These are phyloP conservation scores for Sisor rabdophorus DNA, from an alignment of 2,113 vertebrate species.

Conservation along the genomic window DNA sequence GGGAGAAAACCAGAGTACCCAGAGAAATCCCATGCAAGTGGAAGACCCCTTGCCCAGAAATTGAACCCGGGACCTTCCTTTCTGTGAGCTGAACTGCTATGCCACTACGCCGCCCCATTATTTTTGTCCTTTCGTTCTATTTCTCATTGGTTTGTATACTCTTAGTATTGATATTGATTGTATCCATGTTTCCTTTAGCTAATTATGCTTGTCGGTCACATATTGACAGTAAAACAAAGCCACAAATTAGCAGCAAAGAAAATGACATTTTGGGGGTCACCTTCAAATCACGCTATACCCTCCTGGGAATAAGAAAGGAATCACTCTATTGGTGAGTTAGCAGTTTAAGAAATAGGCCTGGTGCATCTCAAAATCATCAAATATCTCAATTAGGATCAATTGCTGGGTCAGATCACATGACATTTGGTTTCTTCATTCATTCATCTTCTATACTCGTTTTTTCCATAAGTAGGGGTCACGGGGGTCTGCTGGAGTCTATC, in stretches of 20 bases:
- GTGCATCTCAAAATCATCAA: neutral
- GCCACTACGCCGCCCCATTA: too few relatives aligned
- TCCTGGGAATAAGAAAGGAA: neutral
- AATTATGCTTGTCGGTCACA: neutral
- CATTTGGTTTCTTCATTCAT: neutral
- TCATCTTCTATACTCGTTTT: too few relatives aligned
- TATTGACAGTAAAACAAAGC: neutral
- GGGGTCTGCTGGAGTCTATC: too few relatives aligned
- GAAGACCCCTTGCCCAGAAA: too few relatives aligned
- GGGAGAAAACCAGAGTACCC: too few relatives aligned
- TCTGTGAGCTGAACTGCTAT: too few relatives aligned
- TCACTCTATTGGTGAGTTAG: neutral
- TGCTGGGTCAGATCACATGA: neutral
- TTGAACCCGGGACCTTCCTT: too few relatives aligned
- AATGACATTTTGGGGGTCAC: neutral
- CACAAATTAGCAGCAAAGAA: neutral
- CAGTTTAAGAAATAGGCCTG: neutral
- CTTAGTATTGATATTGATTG: neutral
- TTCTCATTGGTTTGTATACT: neutral
- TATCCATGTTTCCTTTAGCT: neutral
- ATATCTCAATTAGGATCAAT: neutral
- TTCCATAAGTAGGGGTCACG: too few relatives aligned
- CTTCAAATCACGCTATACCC: neutral
- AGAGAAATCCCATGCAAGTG: neutral
- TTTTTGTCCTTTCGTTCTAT: neutral